Conservation (phyloP, 64 coral and sea anemone genomes). For the Actinia equina region DNA sequence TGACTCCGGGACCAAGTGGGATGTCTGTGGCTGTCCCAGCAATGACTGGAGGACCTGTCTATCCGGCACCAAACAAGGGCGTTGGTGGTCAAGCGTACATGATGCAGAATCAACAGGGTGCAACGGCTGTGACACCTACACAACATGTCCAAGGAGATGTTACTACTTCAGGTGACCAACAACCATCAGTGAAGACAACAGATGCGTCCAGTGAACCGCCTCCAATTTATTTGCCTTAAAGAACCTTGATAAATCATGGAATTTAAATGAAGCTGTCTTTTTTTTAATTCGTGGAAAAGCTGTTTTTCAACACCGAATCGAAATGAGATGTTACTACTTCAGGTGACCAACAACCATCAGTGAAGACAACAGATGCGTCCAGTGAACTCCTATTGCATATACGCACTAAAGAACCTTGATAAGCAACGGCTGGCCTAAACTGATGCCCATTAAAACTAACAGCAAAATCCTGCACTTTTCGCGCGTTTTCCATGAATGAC, state of each 20-base stretch:
- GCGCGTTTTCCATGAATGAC: no score
- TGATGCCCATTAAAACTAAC: no score
- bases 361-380: not conserved
- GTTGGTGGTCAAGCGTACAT: not conserved
- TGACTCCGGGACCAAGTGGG: slow-evolving; percentile 2
- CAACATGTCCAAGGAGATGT: not conserved
- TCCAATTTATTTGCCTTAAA: no score
- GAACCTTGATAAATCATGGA: no score
- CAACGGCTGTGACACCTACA: not conserved
- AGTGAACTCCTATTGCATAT: no score
- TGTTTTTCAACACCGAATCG: no score
- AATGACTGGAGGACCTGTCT: not conserved
- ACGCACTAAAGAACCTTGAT: no score
- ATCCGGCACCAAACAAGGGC: not conserved
- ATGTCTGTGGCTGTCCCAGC: not conserved
- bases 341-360: not conserved
- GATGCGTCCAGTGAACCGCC: no score
- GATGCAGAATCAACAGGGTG: not conserved
- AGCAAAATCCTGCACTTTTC: no score
- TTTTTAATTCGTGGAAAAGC: no score
- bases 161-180: not conserved
- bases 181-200: not conserved
- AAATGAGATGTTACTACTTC: not conserved
- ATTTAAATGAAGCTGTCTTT: no score
- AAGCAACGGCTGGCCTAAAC: no score